Percentiles rank a stretch among this genome's conserved stretches.
Conservation (phyloP, 2,113 vertebrate species). For the Lepus timidus region DNA sequence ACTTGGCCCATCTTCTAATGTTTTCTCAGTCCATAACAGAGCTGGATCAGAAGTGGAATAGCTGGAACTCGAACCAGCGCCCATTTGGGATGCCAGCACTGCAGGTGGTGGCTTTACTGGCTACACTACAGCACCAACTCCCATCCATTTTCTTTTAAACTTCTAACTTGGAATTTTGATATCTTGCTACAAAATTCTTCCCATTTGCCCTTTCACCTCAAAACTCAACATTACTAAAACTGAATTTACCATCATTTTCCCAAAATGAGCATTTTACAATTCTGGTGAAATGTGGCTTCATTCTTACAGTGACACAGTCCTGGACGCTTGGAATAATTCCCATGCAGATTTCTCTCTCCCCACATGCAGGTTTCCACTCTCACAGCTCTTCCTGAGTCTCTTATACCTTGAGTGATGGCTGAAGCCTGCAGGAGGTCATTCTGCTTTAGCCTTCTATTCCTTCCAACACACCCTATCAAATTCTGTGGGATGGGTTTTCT, state of each 20-base stretch:
- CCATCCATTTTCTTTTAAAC: background rate
- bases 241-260: background rate
- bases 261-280: background rate
- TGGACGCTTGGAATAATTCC: background rate
- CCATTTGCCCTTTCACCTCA: background rate
- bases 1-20: too few relatives aligned
- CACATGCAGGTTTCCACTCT: background rate
- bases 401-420: background rate
- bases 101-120: too few relatives aligned
- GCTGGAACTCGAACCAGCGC: too few relatives aligned
- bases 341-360: background rate
- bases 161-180: background rate
- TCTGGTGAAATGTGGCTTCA: background rate
- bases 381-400: background rate
- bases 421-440: background rate
- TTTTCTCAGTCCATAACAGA: too few relatives aligned
- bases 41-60: too few relatives aligned
- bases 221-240: background rate
- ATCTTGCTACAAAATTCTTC: background rate
- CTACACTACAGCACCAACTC: too few relatives aligned
- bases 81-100: too few relatives aligned
- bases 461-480: background rate
- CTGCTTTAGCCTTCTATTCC: background rate
- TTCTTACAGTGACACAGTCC: background rate
- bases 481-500: background rate